Conservation (phyloP, 2,113 vertebrate genomes). For the Hemibagrus wyckioides region DNA sequence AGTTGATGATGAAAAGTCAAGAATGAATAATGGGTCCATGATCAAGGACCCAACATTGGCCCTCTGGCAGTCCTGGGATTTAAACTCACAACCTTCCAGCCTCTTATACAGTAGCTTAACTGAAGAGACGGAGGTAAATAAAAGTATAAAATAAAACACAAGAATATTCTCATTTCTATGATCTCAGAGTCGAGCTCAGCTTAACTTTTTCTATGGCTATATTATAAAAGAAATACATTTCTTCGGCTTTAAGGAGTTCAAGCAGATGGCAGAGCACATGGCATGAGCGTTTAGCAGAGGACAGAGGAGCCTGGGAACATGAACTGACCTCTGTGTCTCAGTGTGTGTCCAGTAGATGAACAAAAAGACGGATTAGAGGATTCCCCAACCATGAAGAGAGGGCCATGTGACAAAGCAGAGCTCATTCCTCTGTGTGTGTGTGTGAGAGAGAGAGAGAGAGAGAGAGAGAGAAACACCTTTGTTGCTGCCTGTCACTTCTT, state of each 20-base stretch:
- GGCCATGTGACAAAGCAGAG: constrained; percentile 29
- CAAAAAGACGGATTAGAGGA: constrained; percentile 26
- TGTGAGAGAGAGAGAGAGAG: neutral
- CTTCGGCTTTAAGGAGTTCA: constrained; percentile 6
- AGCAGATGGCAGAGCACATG: constrained; percentile 41
- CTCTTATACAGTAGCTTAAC: neutral
- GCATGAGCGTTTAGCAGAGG: constrained; percentile 20
- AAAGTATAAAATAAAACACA: neutral
- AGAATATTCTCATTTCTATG: neutral
- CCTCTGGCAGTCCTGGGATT: neutral
- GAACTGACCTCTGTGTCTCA: constrained; percentile 16
- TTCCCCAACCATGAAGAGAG: constrained; percentile 34
- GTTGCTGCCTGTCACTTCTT: constrained; percentile 23
- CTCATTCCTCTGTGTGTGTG: neutral
- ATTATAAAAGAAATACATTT: constrained; percentile 20
- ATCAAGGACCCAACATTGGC: neutral
- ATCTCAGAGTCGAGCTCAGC: neutral
- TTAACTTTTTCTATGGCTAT: neutral
- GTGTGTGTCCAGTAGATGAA: constrained; percentile 34
- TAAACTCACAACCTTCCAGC: neutral
- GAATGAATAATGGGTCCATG: neutral
- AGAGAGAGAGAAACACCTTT: constrained; percentile 29
- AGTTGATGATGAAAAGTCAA: no score
- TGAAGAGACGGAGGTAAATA: neutral
- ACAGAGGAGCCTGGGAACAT: constrained; percentile 23